A percentile compares a stretch with the other conserved stretches of the same genome.
Conservation (phyloP, 2,113 vertebrate species). For the Tupaia tana region DNA sequence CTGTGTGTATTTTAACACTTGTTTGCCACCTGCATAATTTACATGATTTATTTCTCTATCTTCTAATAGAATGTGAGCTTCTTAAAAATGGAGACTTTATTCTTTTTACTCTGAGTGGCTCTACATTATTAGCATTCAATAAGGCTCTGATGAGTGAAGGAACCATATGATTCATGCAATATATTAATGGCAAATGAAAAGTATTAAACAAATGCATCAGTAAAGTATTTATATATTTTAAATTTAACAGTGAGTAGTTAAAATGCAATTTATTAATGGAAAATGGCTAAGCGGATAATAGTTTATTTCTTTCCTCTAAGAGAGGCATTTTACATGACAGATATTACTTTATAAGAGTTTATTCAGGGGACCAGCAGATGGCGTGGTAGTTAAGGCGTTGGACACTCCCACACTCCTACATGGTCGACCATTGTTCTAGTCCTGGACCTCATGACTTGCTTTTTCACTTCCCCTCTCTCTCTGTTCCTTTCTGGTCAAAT, state of each 20-base stretch:
- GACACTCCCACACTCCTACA: no score
- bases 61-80: not conserved
- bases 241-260: not conserved
- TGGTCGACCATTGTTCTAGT: no score
- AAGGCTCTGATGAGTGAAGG: not conserved
- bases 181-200: not conserved
- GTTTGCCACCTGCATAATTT: not conserved
- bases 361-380: not conserved
- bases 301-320: not conserved
- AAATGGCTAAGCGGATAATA: not conserved
- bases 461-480: no score
- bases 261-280: not conserved
- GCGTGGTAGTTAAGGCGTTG: no score
- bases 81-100: not conserved
- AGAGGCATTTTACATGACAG: not conserved
- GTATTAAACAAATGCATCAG: not conserved
- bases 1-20: not conserved
- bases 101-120: not conserved
- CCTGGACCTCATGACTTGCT: no score
- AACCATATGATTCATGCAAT: not conserved
- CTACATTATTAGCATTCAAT: not conserved
- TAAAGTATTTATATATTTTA: not conserved
- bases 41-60: not conserved
- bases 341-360: conserved; percentile 2
- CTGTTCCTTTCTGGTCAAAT: no score